Percentiles rank a stretch among this genome's conserved stretches.
Conservation (phyloP, 2,888 invertebrate species). For the Phyto melanocephala region DNA sequence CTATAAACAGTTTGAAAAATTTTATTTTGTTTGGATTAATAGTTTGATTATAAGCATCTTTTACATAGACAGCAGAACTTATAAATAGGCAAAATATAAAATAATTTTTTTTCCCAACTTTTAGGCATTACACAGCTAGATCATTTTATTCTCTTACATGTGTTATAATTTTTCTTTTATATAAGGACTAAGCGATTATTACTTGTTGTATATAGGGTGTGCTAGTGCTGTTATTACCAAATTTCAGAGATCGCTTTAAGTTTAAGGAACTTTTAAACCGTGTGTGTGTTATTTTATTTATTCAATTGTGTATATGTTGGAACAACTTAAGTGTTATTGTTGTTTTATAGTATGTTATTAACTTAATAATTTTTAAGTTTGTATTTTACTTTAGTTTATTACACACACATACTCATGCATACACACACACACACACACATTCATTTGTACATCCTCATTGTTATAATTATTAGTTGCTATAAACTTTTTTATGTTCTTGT, state of each 20-base stretch:
- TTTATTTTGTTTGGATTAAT: too few species aligned
- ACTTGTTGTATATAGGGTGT: too few species aligned
- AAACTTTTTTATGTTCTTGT: not conserved
- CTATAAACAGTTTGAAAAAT: too few species aligned
- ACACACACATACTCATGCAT: not conserved
- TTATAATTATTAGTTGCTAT: not conserved
- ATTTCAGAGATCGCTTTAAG: not conserved
- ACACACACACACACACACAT: not conserved
- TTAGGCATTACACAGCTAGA: too few species aligned
- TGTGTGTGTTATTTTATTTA: not conserved
- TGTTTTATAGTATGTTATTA: slow-evolving; percentile 48
- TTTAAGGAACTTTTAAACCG: slow-evolving; percentile 38
- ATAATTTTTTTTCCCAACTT: too few species aligned
- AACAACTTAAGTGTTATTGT: not conserved
- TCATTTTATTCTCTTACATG: too few species aligned
- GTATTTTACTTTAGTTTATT: slow-evolving; percentile 7
- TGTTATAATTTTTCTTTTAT: too few species aligned
- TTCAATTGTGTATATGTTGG: not conserved
- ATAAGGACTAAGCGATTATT: too few species aligned
- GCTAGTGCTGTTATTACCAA: too few species aligned
- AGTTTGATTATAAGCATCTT: too few species aligned
- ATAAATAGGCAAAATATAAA: too few species aligned
- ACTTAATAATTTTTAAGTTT: slow-evolving; percentile 45
- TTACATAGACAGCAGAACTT: too few species aligned
- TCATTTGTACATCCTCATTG: not conserved